Percentiles rank a stretch among this genome's conserved stretches.
These are phyloP conservation scores for Hypomecis atomaria DNA, from an alignment of 2,888 invertebrate species.

Conservation along the genomic window DNA sequence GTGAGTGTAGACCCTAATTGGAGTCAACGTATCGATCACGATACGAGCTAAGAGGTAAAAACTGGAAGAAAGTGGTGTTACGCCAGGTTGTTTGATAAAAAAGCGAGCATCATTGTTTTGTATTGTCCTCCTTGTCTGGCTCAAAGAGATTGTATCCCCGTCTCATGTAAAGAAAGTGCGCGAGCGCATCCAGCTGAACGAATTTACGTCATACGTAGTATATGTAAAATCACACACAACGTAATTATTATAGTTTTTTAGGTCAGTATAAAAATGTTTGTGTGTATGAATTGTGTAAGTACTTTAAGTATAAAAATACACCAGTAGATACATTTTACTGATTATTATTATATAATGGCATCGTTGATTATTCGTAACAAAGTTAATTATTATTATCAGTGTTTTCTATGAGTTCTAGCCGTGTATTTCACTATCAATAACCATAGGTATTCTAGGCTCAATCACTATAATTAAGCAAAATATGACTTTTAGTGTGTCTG, in stretches of 20 bases:
- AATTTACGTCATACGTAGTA: slow-evolving; percentile 73
- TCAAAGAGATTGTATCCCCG: slow-evolving; percentile 37
- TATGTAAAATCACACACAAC: slow-evolving; percentile 35
- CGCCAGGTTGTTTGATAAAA: slow-evolving; percentile 60
- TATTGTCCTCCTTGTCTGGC: slow-evolving; percentile 59
- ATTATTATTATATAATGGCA: no score
- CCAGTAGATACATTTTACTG: no score
- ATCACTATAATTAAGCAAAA: no score
- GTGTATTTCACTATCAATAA: no score
- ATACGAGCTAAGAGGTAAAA: slow-evolving; percentile 58
- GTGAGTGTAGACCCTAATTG: slow-evolving; percentile 46
- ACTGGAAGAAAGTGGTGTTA: slow-evolving; percentile 78
- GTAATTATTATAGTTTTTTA: not conserved
- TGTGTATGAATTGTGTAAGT: no score
- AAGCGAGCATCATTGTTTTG: slow-evolving; percentile 70
- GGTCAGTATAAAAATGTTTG: no score
- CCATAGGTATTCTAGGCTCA: no score
- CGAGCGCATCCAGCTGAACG: slow-evolving; percentile 65
- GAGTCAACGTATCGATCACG: slow-evolving; percentile 71
- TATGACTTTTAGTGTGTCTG: no score
- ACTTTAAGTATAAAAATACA: not conserved
- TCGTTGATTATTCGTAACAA: no score
- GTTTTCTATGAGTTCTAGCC: no score
- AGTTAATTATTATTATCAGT: no score
- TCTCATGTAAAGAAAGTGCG: slow-evolving; percentile 78